Evolutionary conservation across 2,888 invertebrate species (phyloP), one percentile per base, ranked within the genome.

Genomic region (Ypsolopha sequella): DNA sequence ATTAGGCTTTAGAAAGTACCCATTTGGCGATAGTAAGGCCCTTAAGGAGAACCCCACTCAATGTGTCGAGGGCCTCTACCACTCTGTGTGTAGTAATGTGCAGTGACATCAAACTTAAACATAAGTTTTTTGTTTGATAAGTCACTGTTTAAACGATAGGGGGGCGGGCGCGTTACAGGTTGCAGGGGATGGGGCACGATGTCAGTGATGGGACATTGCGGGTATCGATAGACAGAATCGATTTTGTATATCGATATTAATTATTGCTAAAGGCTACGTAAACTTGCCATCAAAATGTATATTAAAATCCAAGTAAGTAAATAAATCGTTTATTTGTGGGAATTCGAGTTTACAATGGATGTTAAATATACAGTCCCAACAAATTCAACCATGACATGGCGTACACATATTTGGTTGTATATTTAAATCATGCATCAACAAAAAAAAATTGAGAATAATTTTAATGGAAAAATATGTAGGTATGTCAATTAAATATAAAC

Each of bases 81-180:
- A 11, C 9, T 1, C 8, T 11, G 39, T 4, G 38, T 8, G 8
- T 38, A 47, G 35, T 45, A 50, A 53, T 36, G 45, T 81, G 73
- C 77, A 74, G 73, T 73, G 66, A 73, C 67, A 72, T 75, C 69
- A 69, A 78, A 80, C 69, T 79, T 77, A 77, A 82, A 79, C 82
- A 76, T 84, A 85, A 84, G 84, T 84, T 85, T 85, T 49, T 49
- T 49, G 49, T 84, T 84, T 85, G 84, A 82, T 82, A 84, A 85
- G 82, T 81, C 82, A 80, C 79, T 84, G 76, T 80, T 84, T 81
- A 81, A 85, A 78, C 77, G 82, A 73, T 70, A 68, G 77, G 77
- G 76, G 59, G 79, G 73, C 62, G 68, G 74, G 73, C 70, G 73
- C 62, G 70, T 75, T 80, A 80, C 82, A 82, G 84, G 82, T 81